Evolutionary conservation across 2,888 invertebrate species (phyloP), one percentile per base, ranked within the genome.

Genomic region (Conops quadrifasciatus): DNA sequence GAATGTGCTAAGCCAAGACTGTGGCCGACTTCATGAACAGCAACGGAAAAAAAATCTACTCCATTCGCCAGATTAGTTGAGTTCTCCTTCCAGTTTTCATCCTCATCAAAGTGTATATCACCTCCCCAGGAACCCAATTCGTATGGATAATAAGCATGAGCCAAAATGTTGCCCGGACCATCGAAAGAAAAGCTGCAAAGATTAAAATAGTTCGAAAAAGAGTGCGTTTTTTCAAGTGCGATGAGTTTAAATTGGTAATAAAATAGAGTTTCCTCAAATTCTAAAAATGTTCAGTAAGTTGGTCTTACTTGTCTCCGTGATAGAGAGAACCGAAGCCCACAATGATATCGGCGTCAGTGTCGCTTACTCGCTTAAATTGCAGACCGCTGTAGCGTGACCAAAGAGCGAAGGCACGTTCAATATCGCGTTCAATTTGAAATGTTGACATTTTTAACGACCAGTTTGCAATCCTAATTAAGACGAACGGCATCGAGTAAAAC

Each of bases 71-170:
- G 86, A 16, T 87, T 86, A 1, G 83, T 77, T 0, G 85, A 82
- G 65, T 85, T 84, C 76, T 89, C 88, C 24, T 87, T 88, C 93
- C 93, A 94, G 4, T 88, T 81, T 86, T 94, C 93, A 78, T 93
- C 93, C 76, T 92, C 91, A 80, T 94, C 94, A 83, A 94, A 94
- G 83, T 94, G 94, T 77, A 93, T 88, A 76, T 92, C 92, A 2
- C 94, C 94, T 73, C 89, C 89, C 59, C 86, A 86, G 5, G 83
- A 79, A 2, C 83, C 86, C 76, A 85, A 82, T 78, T 90, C 89
- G 24, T 91, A 89, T 0, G 93, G 93, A 75, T 91, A 92, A 82
- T 91, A 94, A 0, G 93, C 93, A 84, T 94, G 94, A 0, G 93
- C 94, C 36, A 94, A 87, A 72, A 92, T 89, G 67, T 87, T 88